phyloP scores from a whole-genome alignment of 2,888 invertebrate species.

The Hymenopus coronatus region DNA sequence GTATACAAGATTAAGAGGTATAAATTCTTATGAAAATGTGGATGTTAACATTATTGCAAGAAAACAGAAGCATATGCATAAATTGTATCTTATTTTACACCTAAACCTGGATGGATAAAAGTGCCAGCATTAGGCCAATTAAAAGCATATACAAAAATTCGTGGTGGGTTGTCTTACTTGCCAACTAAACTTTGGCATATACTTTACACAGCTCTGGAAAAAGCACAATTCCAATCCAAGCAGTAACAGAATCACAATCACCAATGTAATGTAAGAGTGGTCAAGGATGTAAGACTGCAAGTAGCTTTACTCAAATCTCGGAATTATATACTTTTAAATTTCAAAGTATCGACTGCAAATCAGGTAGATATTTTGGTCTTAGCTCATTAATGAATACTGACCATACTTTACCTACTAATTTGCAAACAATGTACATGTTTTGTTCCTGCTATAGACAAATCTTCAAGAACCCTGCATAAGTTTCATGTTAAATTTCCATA shows the following conservation, averaged over 20 bases:
- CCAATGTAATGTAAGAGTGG: constrained; percentile 6
- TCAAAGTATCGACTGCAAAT: background rate
- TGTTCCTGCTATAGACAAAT: background rate
- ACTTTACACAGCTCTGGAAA: constrained; percentile 17
- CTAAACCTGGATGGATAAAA: constrained; percentile 11
- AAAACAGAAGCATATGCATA: background rate
- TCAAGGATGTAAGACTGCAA: constrained; percentile 10
- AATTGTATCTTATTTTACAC: background rate
- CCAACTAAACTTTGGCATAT: background rate
- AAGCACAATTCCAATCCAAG: constrained; percentile 8
- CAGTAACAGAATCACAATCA: constrained; percentile 12
- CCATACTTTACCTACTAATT: background rate
- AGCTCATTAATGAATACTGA: background rate
- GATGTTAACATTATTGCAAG: background rate
- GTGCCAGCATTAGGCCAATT: constrained; percentile 15
- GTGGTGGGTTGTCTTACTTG: background rate
- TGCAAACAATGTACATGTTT: background rate
- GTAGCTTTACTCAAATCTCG: background rate
- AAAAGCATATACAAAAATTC: constrained; percentile 6
- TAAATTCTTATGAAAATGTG: background rate
- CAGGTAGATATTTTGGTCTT: background rate
- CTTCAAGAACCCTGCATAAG: background rate
- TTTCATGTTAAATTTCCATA: background rate
- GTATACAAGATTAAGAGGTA: background rate
- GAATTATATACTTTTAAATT: background rate